These are phyloP conservation scores for Saccopteryx leptura DNA, from an alignment of 2,113 vertebrate species.

Conservation along the genomic window DNA sequence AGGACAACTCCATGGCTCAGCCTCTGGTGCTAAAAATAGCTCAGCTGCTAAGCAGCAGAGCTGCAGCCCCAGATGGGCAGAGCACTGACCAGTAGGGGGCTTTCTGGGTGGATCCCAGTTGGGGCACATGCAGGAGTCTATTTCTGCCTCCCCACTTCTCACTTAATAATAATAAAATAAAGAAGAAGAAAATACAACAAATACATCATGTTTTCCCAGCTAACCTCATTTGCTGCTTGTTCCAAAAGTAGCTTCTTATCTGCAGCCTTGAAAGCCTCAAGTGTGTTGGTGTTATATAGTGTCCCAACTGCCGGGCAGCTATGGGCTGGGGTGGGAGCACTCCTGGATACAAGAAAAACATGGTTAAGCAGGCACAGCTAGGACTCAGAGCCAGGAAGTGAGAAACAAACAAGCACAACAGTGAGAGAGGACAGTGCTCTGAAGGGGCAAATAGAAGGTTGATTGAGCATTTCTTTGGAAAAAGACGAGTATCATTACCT, in stretches of 20 bases:
- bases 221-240: conserved; percentile 94
- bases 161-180: no score
- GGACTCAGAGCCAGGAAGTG: neutral
- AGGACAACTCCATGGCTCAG: no score
- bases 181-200: neutral
- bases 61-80: no score
- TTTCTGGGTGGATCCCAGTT: no score
- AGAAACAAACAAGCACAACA: neutral
- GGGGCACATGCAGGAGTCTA: no score
- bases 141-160: no score
- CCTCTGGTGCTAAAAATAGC: no score
- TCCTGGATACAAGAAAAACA: conserved; percentile 85
- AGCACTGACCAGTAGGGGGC: no score
- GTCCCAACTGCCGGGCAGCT: conserved; percentile 95
- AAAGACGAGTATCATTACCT: neutral
- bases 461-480: neutral
- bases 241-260: conserved; percentile 97
- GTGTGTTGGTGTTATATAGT: conserved; percentile 97
- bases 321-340: conserved; percentile 92
- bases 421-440: neutral
- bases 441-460: neutral
- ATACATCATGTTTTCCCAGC: neutral
- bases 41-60: no score
- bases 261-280: conserved; percentile 95
- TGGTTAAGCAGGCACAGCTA: neutral